These are phyloP conservation scores for Phocoena phocoena DNA, from an alignment of 2,113 vertebrate genomes.

Conservation along the genomic window DNA sequence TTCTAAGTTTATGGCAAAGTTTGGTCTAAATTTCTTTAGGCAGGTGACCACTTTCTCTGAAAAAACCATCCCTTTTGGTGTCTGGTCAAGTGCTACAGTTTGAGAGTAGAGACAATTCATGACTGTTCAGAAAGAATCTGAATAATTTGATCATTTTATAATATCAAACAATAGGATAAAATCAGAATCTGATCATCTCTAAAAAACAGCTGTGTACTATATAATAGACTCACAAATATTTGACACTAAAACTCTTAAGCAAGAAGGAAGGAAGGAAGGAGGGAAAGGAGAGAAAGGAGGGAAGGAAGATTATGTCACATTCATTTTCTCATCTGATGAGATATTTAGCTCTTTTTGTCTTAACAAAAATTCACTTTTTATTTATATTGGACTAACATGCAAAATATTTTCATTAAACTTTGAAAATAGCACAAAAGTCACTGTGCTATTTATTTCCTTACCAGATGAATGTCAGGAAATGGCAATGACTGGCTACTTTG, in stretches of 20 bases:
- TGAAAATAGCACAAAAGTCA: not conserved
- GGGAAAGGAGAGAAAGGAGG: accelerated
- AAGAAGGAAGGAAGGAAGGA: not conserved
- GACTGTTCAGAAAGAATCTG: not conserved
- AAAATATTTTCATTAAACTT: not conserved
- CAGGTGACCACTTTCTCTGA: not conserved
- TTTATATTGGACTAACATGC: not conserved
- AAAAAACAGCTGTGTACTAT: not conserved
- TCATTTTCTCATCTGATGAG: not conserved
- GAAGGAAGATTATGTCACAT: not conserved
- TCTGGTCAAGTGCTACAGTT: not conserved
- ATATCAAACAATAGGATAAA: not conserved
- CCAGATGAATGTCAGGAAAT: not conserved
- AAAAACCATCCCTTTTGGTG: not conserved
- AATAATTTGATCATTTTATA: not conserved
- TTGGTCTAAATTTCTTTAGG: not conserved
- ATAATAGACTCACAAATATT: not conserved
- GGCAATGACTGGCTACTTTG: not conserved
- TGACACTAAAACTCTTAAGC: not conserved
- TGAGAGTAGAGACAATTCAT: not conserved
- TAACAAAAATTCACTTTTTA: not conserved
- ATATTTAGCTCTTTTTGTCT: not conserved
- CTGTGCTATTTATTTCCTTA: not conserved
- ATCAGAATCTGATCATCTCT: not conserved
- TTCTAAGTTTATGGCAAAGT: not conserved